Conservation (phyloP, 2,888 invertebrate genomes). For the Zonitis immaculata region DNA sequence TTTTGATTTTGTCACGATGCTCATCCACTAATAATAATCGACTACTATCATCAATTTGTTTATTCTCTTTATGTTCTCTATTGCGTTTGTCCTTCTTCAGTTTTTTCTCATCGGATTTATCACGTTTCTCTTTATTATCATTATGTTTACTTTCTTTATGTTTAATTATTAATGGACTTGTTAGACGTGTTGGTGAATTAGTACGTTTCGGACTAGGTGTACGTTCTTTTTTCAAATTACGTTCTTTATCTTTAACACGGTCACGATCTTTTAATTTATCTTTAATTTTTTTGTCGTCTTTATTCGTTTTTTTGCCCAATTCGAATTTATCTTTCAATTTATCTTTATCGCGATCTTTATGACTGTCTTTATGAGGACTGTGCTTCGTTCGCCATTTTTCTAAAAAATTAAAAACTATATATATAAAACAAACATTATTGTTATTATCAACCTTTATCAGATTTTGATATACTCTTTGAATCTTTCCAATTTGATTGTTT, state of each 20-base stretch:
- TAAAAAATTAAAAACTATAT: neutral
- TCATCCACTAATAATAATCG: conserved; percentile 9
- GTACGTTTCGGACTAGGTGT: conserved; percentile 44
- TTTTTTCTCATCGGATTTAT: conserved; percentile 51
- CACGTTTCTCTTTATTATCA: conserved; percentile 31
- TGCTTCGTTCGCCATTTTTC: conserved; percentile 49
- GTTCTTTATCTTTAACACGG: conserved; percentile 53
- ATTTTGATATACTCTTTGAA: conserved; percentile 49
- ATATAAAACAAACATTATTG: neutral
- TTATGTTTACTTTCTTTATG: conserved; percentile 39
- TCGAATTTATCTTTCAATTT: conserved; percentile 49
- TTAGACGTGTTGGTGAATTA: conserved; percentile 34
- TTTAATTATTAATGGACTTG: conserved; percentile 25
- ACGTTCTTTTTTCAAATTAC: conserved; percentile 48
- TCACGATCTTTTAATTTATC: conserved; percentile 54
- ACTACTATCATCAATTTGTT: conserved; percentile 35
- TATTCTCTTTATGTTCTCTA: conserved; percentile 53
- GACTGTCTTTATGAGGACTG: conserved; percentile 55
- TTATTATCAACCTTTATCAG: conserved; percentile 49
- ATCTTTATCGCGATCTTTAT: conserved; percentile 46
- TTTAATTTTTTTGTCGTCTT: conserved; percentile 51
- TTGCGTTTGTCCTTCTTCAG: conserved; percentile 59
- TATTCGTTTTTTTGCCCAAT: conserved; percentile 49
- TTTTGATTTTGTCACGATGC: conserved; percentile 30
- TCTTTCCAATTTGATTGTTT: conserved; percentile 32